Conservation (phyloP, 2,888 invertebrate genomes). For the Pyrgus malvae region DNA sequence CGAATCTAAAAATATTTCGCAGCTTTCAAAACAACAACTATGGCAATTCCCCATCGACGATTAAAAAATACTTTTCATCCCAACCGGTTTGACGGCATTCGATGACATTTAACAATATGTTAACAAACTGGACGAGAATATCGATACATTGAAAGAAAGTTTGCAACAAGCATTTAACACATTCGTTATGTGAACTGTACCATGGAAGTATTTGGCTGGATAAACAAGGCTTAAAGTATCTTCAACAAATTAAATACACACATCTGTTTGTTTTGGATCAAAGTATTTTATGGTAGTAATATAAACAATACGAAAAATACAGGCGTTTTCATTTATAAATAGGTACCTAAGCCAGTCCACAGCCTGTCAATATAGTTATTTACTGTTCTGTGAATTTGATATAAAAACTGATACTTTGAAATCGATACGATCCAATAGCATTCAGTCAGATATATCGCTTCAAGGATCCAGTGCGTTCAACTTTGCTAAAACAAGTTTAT, state of each 20-base stretch:
- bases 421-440: slow-evolving; percentile 5
- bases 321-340: too few relatives aligned
- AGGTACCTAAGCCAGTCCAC: too few relatives aligned
- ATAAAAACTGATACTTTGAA: slow-evolving; percentile 12
- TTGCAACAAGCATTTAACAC: not conserved
- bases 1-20: slow-evolving; percentile 50
- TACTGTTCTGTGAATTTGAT: not conserved
- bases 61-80: slow-evolving; percentile 50
- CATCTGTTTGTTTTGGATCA: too few relatives aligned
- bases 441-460: slow-evolving; percentile 7
- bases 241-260: too few relatives aligned
- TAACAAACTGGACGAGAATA: slow-evolving; percentile 63
- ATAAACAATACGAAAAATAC: too few relatives aligned
- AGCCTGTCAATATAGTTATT: too few relatives aligned
- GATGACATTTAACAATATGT: slow-evolving; percentile 63
- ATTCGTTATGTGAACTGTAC: too few relatives aligned
- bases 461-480: slow-evolving; percentile 8
- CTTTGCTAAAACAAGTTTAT: slow-evolving; percentile 14
- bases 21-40: slow-evolving; percentile 60
- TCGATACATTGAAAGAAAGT: slow-evolving; percentile 68
- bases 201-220: too few relatives aligned
- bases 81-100: slow-evolving; percentile 67
- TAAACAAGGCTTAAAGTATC: too few relatives aligned
- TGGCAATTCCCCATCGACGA: slow-evolving; percentile 45
- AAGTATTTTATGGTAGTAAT: too few relatives aligned